These are phyloP conservation scores for Xylota segnis DNA, from an alignment of 2,888 invertebrate species.

Conservation along the genomic window DNA sequence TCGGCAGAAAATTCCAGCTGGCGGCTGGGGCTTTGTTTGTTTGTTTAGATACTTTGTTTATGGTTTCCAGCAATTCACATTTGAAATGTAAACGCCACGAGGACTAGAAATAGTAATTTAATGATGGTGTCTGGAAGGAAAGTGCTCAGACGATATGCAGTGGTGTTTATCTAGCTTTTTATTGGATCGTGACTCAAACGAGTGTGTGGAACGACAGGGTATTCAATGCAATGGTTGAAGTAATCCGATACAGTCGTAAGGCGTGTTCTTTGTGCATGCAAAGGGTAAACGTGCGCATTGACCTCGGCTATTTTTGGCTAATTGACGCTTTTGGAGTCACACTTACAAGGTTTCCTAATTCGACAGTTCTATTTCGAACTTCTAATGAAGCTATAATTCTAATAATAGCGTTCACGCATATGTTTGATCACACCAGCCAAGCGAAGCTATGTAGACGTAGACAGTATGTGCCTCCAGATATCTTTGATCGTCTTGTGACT, in stretches of 20 bases:
- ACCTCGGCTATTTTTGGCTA: not conserved
- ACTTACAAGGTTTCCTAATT: no score
- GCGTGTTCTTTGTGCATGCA: not conserved
- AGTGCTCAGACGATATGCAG: constrained; percentile 4
- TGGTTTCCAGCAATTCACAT: constrained; percentile 42
- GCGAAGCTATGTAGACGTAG: no score
- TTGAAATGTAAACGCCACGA: constrained; percentile 41
- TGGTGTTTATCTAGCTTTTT: constrained; percentile 20
- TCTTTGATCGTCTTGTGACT: no score
- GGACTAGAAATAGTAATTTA: constrained; percentile 54
- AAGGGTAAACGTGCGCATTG: not conserved
- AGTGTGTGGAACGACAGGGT: not conserved
- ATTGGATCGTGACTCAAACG: constrained; percentile 22
- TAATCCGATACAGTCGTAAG: constrained; percentile 4
- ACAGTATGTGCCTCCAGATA: no score
- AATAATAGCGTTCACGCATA: no score
- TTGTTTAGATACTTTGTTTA: constrained; percentile 65
- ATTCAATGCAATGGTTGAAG: not conserved
- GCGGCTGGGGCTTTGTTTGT: constrained; percentile 39
- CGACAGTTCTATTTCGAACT: no score
- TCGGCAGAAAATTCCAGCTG: not conserved
- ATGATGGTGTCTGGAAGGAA: constrained; percentile 45
- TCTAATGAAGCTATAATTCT: no score
- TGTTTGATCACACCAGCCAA: no score
- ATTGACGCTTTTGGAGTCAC: no score